Evolutionary conservation across 2,797 vertebrate species (phyloP), one percentile per base, ranked within the genome.

Genomic region (Pampus argenteus): DNA sequence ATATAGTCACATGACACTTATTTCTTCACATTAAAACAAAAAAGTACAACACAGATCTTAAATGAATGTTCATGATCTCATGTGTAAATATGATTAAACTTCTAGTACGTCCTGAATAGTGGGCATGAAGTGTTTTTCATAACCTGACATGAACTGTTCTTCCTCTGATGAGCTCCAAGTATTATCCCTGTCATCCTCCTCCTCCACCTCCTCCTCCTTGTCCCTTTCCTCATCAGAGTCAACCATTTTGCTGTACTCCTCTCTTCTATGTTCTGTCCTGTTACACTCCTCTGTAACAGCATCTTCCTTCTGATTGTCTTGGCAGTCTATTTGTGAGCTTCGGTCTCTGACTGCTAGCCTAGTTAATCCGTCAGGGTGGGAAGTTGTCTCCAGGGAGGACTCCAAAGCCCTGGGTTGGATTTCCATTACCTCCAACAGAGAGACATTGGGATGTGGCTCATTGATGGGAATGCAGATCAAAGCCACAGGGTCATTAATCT

Each of bases 81-180:
- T 3, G 2, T 57, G 9, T n/a, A 49, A 28, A 18, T 7, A 47
- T 71, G 17, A 51, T 66, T 11, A 85, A 57, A 60, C 14, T 5
- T 42, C 18, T 44, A 63, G 65, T 51, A 90, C 31, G 23, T 89
- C 91, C 17, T n/a, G 11, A 56, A 58, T 40, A 36, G 81, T 78
- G 4, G 94, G 94, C 93, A 95, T 91, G 76, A 94, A 95, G 81
- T 94, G 95, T 69, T 84, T 92, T 82, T 95, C 95, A 5, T 95
- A 95, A 40, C 90, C 93, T 2, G 88, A 89, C 6, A 58, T 47
- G 20, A 49, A 54, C 1, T 60, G 9, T 20, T 88, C 78, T 6
- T 91, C 90, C 4, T 85, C 85, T 23, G 72, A 75, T 36, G 78
- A 88, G 76, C 56, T 82, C 48, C 34, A 76, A 28, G 29, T 29